phyloP scores from a whole-genome alignment of 2,888 invertebrate genomes.

The Sepiola atlantica region DNA sequence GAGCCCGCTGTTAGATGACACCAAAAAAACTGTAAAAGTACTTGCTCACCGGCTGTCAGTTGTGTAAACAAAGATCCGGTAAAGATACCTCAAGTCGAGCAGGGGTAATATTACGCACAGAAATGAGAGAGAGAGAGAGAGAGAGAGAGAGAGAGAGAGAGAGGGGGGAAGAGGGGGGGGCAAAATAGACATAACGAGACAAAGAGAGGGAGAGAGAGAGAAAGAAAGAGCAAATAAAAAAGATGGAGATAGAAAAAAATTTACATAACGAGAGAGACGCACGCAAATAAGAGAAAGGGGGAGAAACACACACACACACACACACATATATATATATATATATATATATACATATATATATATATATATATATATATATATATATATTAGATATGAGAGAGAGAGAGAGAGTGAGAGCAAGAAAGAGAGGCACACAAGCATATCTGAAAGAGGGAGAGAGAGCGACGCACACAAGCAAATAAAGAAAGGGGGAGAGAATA shows the following conservation, averaged over 20 bases:
- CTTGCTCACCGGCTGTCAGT: conserved; percentile 32
- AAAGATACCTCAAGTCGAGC: conserved; percentile 32
- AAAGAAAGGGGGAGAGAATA: no score
- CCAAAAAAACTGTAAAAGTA: conserved; percentile 32
- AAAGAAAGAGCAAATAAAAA: no score
- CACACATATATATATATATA: not conserved
- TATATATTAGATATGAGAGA: no score
- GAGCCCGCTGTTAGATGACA: conserved; percentile 14
- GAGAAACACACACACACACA: not conserved
- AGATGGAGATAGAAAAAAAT: no score
- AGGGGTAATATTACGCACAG: not conserved
- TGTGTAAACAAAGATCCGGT: conserved; percentile 32
- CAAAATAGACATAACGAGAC: not conserved
- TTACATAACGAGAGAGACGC: not conserved
- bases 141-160: not conserved
- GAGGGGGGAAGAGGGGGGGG: not conserved
- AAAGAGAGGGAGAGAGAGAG: not conserved
- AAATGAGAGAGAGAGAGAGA: not conserved
- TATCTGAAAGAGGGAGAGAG: no score
- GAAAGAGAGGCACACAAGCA: no score
- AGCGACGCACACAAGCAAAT: no score
- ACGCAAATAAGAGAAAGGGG: not conserved
- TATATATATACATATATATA: not conserved
- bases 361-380: no score
- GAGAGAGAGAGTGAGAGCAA: no score